Evolutionary conservation across 1,140 invertebrate genomes (phyloP).

Genomic region (Nylanderia fulva): DNA sequence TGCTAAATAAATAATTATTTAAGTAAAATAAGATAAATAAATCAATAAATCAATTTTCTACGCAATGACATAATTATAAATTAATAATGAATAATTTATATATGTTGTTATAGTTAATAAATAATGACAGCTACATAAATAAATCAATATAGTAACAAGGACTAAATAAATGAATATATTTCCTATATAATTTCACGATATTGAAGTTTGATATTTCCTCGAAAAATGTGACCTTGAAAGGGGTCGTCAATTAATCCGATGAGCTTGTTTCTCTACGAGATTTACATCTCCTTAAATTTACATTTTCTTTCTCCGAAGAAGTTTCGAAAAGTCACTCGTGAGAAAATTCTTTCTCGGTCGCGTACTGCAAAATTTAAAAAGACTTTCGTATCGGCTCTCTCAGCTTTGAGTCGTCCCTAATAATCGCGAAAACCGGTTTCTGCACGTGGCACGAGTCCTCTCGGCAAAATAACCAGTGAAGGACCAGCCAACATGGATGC

Average conservation of each 20-base stretch:
- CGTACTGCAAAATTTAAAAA: conserved; percentile 27
- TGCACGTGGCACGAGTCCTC: conserved; percentile 47
- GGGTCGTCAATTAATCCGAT: conserved; percentile 1
- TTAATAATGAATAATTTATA: no score
- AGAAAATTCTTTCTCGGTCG: conserved; percentile 33
- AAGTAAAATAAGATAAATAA: not conserved
- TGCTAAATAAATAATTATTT: not conserved
- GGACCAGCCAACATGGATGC: no score
- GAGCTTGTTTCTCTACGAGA: not conserved
- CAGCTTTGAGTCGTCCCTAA: conserved; percentile 19
- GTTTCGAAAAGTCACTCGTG: not conserved
- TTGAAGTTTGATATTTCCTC: no score
- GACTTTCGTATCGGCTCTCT: not conserved
- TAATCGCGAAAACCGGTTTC: conserved; percentile 65
- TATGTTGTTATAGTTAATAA: no score
- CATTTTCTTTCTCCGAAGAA: not conserved
- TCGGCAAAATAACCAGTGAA: not conserved
- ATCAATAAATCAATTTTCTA: not conserved
- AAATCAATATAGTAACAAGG: no score
- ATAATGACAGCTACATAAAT: no score
- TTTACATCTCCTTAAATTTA: not conserved
- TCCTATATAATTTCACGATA: no score
- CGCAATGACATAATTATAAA: not conserved
- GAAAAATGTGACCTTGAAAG: not conserved
- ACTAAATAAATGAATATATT: no score